Conservation (phyloP, 2,888 invertebrate genomes). For the Formica aserva region DNA sequence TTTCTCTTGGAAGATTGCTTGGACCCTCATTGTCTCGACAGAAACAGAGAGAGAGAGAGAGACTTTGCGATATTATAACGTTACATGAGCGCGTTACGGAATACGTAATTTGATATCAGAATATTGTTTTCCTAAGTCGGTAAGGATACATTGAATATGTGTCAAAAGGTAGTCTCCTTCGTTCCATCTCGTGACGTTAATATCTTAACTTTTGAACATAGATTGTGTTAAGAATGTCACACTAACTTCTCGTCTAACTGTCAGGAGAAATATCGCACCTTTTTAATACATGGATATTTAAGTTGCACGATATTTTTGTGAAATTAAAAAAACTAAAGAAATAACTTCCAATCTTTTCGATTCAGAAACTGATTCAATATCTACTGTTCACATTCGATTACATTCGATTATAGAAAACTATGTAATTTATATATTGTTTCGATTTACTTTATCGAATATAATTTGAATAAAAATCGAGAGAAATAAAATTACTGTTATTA, state of each 20-base stretch:
- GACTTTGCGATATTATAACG: constrained; percentile 44
- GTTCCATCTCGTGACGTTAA: not conserved
- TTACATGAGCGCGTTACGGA: constrained; percentile 56
- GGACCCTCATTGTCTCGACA: constrained; percentile 65
- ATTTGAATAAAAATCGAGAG: no score
- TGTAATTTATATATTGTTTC: not conserved
- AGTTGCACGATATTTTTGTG: not conserved
- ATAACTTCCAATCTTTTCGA: not conserved
- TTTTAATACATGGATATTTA: not conserved
- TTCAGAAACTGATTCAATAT: not conserved
- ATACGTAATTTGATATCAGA: constrained; percentile 75
- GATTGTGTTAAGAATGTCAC: not conserved
- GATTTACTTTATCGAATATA: no score
- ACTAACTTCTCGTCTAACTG: not conserved
- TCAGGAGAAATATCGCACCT: not conserved
- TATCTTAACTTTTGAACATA: not conserved
- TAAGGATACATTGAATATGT: constrained; percentile 29
- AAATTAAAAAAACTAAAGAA: not conserved
- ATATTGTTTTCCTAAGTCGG: constrained; percentile 37
- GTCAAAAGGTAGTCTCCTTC: constrained; percentile 24
- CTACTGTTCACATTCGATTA: not conserved
- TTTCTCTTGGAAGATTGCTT: constrained; percentile 73
- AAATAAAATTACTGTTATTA: no score
- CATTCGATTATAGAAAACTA: not conserved
- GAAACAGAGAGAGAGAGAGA: constrained; percentile 32